Base-by-base conservation (phyloP, 2,888 invertebrate species). In the Agrochola macilenta region DNA sequence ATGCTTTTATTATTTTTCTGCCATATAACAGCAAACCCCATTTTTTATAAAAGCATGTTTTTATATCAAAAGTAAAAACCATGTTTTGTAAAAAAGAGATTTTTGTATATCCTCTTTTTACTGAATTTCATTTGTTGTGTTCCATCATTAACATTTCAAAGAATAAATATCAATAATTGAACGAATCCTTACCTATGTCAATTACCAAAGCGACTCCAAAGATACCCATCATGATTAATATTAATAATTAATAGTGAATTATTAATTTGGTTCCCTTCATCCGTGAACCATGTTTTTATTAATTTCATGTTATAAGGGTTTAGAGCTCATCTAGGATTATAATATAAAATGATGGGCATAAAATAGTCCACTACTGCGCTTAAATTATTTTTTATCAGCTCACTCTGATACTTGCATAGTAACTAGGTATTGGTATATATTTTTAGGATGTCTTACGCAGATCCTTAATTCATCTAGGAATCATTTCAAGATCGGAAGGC, bases 81-180 rank as follows among this genome's bases (percentile, higher is more conserved):
- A 5, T 46, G 46, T 46, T 46, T 46, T 46, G 14, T 46, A 46
- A 46, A 14, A 14, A 46, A 46, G 14, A 46, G 12, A 14, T 0
- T 46, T 46, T 46, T 12, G 17, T 63, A 30, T 54, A 61, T 35
- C 49, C 26, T 4, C 0, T 46, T 52, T 69, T 64, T 14, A 17
- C 46, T 43, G 39, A 43, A 57, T 49, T 30, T 43, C 12, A 58
- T 30, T 35, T 23, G 7, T 26, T 52, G 12, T 57, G n/a, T n/a
- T n/a, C 58, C 49, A 70, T 57, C 57, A 76, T 66, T 81, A 66
- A 30, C 54, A 70, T 68, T 58, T 58, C 69, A 80, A 61, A 61
- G 54, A n/a, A 58, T 69, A 58, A 80, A 81, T 63, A 81, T 81
- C 43, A 69, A 80, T 74, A 65, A 80, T 80, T 69, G 46, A 61